Percentiles rank a stretch among this genome's conserved stretches.
Conservation (phyloP, 2,113 vertebrate species). For the Egretta garzetta region DNA sequence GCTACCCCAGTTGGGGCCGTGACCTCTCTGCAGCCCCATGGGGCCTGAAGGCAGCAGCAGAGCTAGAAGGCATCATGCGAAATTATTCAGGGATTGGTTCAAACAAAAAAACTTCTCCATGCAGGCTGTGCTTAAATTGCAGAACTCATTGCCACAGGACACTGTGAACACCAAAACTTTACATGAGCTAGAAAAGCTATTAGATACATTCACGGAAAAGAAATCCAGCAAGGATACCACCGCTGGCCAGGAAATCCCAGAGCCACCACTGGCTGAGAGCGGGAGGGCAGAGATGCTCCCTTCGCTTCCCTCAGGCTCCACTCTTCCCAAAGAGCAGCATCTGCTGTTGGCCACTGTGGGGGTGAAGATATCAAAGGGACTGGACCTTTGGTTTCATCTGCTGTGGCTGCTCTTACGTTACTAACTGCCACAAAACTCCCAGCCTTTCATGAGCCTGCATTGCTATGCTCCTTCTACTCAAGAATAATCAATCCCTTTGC, state of each 20-base stretch:
- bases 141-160: background rate
- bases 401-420: background rate
- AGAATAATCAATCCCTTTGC: background rate
- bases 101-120: background rate
- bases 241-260: background rate
- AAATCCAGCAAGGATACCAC: background rate
- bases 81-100: background rate
- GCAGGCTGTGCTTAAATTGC: background rate
- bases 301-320: fast-evolving
- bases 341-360: background rate
- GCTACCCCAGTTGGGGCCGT: fast-evolving
- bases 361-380: background rate
- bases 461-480: background rate
- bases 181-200: background rate
- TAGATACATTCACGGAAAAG: background rate
- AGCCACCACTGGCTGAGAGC: background rate
- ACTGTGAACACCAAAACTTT: background rate
- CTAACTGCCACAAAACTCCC: background rate
- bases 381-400: background rate
- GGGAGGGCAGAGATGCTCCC: background rate
- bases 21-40: background rate
- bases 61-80: background rate
- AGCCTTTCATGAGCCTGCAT: background rate
- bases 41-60: background rate
- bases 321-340: background rate